Base-by-base conservation (phyloP, 2,888 invertebrate species). In the Ditula angustiorana region DNA sequence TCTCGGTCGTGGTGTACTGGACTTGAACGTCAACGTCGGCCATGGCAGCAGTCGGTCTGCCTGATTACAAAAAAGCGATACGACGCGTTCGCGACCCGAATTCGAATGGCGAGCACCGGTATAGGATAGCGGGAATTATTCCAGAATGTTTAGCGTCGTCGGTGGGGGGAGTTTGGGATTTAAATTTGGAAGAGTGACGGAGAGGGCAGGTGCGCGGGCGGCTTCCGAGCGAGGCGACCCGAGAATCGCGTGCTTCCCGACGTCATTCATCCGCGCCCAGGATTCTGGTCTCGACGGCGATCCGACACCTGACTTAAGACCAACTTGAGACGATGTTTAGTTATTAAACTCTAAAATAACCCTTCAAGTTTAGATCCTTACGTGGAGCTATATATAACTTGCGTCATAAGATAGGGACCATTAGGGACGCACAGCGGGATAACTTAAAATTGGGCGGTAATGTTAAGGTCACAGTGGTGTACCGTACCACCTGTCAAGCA, bases 21-120 rank as follows among this genome's bases (percentile, higher is more conserved):
- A 96, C 96, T 94, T 96, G 96, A 74, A 96, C 95, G 92, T 97
- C 97, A 82, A 97, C 97, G 95, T 98, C 98, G 88, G 97, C 97
- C 98, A 98, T 98, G 92, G 84, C 78, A 80, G 78, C 73, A 72
- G 66, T 75, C 72, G 76, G 77, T 76, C 78, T 79, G 80, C 76
- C 78, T 69, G 69, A 71, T 77, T 76, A 67, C 76, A 77, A 80
- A 74, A n/a, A 74, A 72, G 63, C 86, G 79, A 87, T 91, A 90
- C 88, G 88, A 88, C 92, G 90, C 92, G 90, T 85, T 90, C 93
- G 86, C 93, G 93, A 92, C 91, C 93, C 89, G 93, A 90, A 87
- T 92, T 90, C 92, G 92, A 93, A 93, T 93, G 93, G 89, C 89
- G 87, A 87, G 88, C 83, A 85, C 85, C 88, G 82, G 85, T 87